phyloP scores from a whole-genome alignment of 1,140 invertebrate genomes.

The Venturia canescens region DNA sequence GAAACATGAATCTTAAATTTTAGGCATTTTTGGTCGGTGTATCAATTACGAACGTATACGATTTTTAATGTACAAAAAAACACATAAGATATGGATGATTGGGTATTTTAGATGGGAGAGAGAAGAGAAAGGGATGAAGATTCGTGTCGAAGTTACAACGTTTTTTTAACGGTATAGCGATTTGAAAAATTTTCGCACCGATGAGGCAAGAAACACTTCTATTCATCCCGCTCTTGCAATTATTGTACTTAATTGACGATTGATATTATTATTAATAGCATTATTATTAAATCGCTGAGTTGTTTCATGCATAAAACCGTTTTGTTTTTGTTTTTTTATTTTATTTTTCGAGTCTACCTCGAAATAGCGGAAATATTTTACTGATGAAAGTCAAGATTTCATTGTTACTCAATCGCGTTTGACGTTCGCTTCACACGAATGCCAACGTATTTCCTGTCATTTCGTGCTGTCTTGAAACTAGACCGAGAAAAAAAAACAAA shows the following conservation, averaged over 20 bases:
- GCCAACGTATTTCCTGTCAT: not conserved
- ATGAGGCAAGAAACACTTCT: not conserved
- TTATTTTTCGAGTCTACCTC: not conserved
- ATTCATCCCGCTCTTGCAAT: slow-evolving; percentile 8
- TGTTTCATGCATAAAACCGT: not conserved
- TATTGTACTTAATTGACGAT: slow-evolving; percentile 19
- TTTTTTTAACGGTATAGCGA: not conserved
- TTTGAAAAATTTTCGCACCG: not conserved
- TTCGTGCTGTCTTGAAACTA: not conserved
- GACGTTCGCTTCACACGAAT: not conserved
- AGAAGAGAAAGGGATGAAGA: slow-evolving; percentile 1
- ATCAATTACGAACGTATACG: slow-evolving; percentile 76
- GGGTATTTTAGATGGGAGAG: slow-evolving; percentile 9
- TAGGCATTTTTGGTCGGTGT: slow-evolving; percentile 74
- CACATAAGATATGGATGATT: slow-evolving; percentile 45
- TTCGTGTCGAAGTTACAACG: slow-evolving; percentile 20
- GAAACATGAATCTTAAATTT: slow-evolving; percentile 59
- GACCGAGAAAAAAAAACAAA: not conserved
- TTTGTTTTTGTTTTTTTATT: not conserved
- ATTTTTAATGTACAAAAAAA: slow-evolving; percentile 77
- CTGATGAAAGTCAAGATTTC: not conserved
- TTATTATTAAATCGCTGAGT: slow-evolving; percentile 20
- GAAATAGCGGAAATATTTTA: not conserved
- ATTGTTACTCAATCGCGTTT: not conserved
- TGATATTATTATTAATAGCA: slow-evolving; percentile 19